Evolutionary conservation across 2,797 vertebrate species (phyloP).

Genomic region (Eremophila alpestris): DNA sequence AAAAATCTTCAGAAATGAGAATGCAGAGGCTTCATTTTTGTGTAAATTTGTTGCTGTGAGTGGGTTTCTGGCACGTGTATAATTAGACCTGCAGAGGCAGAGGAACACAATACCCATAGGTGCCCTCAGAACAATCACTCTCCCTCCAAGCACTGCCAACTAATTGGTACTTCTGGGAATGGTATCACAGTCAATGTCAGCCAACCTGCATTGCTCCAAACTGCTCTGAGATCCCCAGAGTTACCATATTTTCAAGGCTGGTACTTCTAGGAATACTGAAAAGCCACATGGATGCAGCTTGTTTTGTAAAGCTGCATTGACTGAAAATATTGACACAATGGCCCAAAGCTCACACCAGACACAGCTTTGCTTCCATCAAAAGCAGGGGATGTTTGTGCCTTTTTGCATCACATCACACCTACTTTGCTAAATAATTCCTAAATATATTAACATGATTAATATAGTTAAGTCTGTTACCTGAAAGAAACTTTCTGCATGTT

Average conservation of each 20-base stretch:
- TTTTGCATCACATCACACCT: neutral
- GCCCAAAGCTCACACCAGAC: neutral
- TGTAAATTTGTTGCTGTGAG: slow-evolving; percentile 46
- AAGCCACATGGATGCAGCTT: slow-evolving; percentile 2
- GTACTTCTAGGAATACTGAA: slow-evolving; percentile 56
- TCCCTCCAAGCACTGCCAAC: slow-evolving; percentile 54
- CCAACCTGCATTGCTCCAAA: slow-evolving; percentile 34
- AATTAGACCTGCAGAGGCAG: slow-evolving; percentile 42
- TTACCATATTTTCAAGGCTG: slow-evolving; percentile 2
- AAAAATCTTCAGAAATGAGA: slow-evolving; percentile 42
- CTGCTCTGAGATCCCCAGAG: slow-evolving; percentile 40
- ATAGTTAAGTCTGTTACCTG: neutral
- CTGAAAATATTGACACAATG: neutral
- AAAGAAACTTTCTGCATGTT: neutral
- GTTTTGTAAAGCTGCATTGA: neutral
- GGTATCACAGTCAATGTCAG: slow-evolving; percentile 53
- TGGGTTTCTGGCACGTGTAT: neutral
- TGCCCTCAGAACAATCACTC: slow-evolving; percentile 60
- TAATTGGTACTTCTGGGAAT: slow-evolving; percentile 73
- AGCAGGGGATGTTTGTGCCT: neutral
- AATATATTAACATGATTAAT: neutral
- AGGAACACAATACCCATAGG: slow-evolving; percentile 51
- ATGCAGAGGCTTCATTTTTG: neutral
- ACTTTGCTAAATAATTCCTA: neutral
- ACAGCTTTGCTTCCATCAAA: neutral